Evolutionary conservation across 2,113 vertebrate genomes (phyloP).

Genomic region (Alligator sinensis): DNA sequence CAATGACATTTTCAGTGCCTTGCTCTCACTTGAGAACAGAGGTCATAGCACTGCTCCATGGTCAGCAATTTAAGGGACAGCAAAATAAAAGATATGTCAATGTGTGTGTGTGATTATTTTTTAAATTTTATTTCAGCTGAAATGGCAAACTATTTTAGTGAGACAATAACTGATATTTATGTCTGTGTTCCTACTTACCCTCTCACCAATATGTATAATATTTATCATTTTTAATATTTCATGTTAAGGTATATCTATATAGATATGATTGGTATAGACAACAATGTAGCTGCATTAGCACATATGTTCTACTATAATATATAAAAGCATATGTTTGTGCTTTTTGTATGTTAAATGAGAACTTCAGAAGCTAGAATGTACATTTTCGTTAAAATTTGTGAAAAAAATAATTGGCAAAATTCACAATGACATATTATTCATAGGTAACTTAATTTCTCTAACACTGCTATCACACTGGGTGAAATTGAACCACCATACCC

Average conservation of each 20-base stretch:
- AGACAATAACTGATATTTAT: not conserved
- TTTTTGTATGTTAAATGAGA: too few relatives aligned
- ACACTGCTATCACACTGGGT: too few relatives aligned
- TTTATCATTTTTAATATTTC: not conserved
- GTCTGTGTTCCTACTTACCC: not conserved
- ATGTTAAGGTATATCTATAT: not conserved
- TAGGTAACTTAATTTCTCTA: too few relatives aligned
- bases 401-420: too few relatives aligned
- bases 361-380: too few relatives aligned
- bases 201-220: not conserved
- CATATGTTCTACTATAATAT: too few relatives aligned
- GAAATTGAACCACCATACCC: too few relatives aligned
- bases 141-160: not conserved
- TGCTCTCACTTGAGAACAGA: conserved; percentile 13
- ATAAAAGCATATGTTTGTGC: too few relatives aligned
- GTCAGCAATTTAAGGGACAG: conserved; percentile 41
- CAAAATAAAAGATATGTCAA: conserved; percentile 44
- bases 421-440: too few relatives aligned
- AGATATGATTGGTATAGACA: too few relatives aligned
- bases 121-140: not conserved
- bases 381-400: too few relatives aligned
- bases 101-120: not conserved
- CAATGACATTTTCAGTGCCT: conserved; percentile 24
- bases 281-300: too few relatives aligned
- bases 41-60: conserved; percentile 29